Evolutionary conservation across 2,797 vertebrate species (phyloP).

Genomic region (Knipowitschia caucasica): DNA sequence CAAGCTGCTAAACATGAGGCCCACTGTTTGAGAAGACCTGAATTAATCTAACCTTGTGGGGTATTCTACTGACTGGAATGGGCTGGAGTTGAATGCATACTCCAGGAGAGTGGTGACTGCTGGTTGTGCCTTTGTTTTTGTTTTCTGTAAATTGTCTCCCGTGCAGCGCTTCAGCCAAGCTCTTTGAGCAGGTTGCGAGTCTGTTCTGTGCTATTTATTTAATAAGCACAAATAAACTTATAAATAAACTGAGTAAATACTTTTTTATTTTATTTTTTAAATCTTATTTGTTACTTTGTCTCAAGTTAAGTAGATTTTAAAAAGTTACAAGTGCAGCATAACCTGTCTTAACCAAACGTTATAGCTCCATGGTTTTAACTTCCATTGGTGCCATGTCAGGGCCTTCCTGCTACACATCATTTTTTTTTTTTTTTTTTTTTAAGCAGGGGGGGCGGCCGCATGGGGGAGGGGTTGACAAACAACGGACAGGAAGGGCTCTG

Average conservation of each 20-base stretch:
- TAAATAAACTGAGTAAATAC: constrained; percentile 78
- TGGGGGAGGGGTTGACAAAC: constrained; percentile 60
- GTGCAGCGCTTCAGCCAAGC: constrained; percentile 62
- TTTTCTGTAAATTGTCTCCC: constrained; percentile 39
- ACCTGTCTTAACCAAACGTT: neutral
- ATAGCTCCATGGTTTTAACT: no score
- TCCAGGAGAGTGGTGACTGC: constrained; percentile 27
- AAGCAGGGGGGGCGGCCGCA: constrained; percentile 12
- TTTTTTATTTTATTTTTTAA: no score
- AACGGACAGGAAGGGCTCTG: constrained; percentile 64
- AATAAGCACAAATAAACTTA: constrained; percentile 76
- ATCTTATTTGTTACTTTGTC: no score
- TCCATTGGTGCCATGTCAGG: neutral
- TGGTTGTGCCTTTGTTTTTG: constrained; percentile 75
- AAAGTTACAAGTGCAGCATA: neutral
- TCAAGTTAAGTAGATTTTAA: neutral
- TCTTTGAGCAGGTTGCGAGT: constrained; percentile 73
- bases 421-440: neutral
- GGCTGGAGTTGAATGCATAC: constrained; percentile 49
- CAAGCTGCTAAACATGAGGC: constrained; percentile 39
- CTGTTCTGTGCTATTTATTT: constrained; percentile 75
- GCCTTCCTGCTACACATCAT: neutral
- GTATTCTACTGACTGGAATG: constrained; percentile 42
- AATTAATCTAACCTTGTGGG: constrained; percentile 37
- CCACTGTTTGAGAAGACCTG: constrained; percentile 37